Evolutionary conservation across 1,140 invertebrate genomes (phyloP).

Genomic region (Bombus impatiens): DNA sequence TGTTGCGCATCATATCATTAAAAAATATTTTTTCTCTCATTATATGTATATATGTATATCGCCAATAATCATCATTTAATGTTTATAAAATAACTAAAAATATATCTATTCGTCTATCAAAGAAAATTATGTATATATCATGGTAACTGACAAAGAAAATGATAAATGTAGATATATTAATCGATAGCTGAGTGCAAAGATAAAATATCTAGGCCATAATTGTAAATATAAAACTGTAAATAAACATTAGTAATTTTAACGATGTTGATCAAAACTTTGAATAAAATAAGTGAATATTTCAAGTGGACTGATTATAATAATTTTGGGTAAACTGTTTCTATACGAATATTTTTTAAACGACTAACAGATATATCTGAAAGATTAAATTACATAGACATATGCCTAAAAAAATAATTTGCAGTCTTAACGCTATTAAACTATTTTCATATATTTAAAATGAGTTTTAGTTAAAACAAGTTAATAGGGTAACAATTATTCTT

Average conservation of each 20-base stretch:
- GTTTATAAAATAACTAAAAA: conserved; percentile 20
- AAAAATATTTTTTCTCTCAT: conserved; percentile 17
- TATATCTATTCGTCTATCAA: conserved; percentile 1
- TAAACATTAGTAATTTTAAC: background rate
- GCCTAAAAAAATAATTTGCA: conserved; percentile 20
- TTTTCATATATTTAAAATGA: background rate
- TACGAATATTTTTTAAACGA: background rate
- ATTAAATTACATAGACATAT: background rate
- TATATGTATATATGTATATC: conserved; percentile 17
- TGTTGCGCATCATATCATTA: conserved; percentile 49
- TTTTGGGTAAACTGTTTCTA: background rate
- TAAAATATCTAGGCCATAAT: conserved; percentile 36
- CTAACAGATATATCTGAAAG: background rate
- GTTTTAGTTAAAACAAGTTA: conserved; percentile 4
- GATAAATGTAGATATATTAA: background rate
- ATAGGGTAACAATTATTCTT: conserved; percentile 37
- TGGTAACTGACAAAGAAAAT: conserved; percentile 14
- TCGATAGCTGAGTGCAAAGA: background rate
- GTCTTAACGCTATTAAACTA: conserved; percentile 19
- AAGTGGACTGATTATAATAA: background rate
- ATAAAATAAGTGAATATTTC: background rate
- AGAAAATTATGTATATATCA: conserved; percentile 19
- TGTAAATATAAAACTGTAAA: background rate
- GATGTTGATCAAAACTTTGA: background rate
- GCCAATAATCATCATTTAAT: conserved; percentile 37